Percentiles rank a stretch among this genome's conserved stretches.
Evolutionary conservation across 2,113 vertebrate species (phyloP).

Genomic region (Leucoraja erinaceus): DNA sequence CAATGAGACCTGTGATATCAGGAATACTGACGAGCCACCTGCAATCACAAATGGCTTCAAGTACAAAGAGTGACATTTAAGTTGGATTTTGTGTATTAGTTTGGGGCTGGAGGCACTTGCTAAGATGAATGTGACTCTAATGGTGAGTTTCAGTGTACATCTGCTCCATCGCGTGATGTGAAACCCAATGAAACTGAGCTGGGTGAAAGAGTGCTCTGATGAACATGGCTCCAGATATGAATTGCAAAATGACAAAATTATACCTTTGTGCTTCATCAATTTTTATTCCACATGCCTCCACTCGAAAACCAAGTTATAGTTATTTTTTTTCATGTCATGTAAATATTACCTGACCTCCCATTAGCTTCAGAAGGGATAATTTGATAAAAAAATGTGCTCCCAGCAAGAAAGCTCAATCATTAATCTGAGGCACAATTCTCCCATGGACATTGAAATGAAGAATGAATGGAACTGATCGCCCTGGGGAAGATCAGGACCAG

Average conservation of each 20-base stretch:
- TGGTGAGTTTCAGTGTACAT: background rate
- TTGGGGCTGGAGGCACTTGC: too few species aligned
- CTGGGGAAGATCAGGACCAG: too few species aligned
- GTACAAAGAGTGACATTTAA: too few species aligned
- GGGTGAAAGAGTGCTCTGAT: background rate
- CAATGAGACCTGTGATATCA: too few species aligned
- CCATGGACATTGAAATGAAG: background rate
- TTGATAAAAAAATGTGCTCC: background rate
- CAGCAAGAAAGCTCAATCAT: background rate
- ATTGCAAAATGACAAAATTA: background rate
- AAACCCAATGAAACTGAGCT: background rate
- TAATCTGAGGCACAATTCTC: background rate
- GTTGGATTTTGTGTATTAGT: too few species aligned
- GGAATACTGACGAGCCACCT: too few species aligned
- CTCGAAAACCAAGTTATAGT: background rate
- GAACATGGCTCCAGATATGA: background rate
- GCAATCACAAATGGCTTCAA: too few species aligned
- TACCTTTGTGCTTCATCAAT: background rate
- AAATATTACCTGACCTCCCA: background rate
- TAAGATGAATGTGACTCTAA: too few species aligned
- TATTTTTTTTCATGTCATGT: background rate
- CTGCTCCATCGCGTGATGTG: background rate
- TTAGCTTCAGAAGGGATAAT: background rate
- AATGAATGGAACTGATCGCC: too few species aligned
- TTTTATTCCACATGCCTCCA: background rate